A percentile compares a stretch with the other conserved stretches of the same genome.
Evolutionary conservation across 2,113 vertebrate genomes (phyloP).

Genomic region (Sphyrna mokarran): DNA sequence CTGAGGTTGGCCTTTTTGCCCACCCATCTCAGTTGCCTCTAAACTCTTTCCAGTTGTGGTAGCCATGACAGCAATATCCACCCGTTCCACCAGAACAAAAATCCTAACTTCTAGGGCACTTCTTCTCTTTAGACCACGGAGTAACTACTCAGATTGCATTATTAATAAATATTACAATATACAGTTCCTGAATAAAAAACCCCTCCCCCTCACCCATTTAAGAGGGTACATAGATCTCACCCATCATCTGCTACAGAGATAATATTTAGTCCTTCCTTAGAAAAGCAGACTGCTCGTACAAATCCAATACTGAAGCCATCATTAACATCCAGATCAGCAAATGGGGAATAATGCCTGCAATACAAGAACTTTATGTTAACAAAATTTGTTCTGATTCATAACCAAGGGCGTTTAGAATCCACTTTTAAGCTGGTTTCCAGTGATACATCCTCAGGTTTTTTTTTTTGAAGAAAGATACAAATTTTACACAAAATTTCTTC

Average conservation of each 20-base stretch:
- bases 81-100: no score
- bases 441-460: background rate
- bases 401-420: background rate
- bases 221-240: conserved; percentile 51
- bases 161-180: background rate
- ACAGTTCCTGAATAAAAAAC: background rate
- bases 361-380: background rate
- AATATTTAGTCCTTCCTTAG: conserved; percentile 76
- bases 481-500: no score
- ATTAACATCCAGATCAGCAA: conserved; percentile 45
- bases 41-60: no score
- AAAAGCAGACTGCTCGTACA: conserved; percentile 78
- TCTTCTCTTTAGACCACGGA: no score
- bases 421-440: background rate
- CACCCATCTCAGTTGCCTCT: no score
- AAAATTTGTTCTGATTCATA: background rate
- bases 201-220: no score
- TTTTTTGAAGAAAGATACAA: no score
- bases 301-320: conserved; percentile 61
- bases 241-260: conserved; percentile 85
- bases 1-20: no score
- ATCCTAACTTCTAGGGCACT: no score
- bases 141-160: background rate
- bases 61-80: no score
- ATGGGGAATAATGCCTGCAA: conserved; percentile 43